Evolutionary conservation across 2,797 vertebrate species (phyloP).

Genomic region (Xiphorhynchus erythropygius): DNA sequence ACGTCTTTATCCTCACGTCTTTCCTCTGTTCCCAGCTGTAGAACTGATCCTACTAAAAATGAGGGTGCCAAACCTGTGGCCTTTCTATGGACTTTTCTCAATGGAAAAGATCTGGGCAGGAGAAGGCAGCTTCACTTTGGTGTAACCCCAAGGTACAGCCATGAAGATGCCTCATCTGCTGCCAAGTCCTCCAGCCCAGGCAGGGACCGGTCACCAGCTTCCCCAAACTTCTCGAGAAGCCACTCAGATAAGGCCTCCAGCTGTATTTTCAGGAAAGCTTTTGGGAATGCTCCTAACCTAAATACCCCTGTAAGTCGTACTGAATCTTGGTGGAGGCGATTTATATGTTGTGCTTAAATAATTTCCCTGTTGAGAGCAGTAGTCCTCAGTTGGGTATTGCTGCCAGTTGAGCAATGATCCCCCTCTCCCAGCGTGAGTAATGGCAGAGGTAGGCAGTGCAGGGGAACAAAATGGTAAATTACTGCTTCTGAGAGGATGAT

Average conservation of each 20-base stretch:
- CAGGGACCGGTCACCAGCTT: accelerated
- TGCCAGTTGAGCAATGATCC: background rate
- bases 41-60: background rate
- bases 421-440: background rate
- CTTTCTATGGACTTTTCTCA: background rate
- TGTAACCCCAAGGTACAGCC: background rate
- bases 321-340: background rate
- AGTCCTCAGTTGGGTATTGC: background rate
- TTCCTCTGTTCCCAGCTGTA: background rate
- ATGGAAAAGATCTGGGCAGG: background rate
- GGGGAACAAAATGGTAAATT: background rate
- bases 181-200: background rate
- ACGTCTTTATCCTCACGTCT: background rate
- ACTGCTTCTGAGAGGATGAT: background rate
- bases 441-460: background rate
- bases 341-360: background rate
- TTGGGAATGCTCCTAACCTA: background rate
- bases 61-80: background rate
- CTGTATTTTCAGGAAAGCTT: background rate
- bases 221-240: background rate
- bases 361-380: background rate
- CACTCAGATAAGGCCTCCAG: background rate
- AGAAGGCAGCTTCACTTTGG: background rate
- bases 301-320: background rate
- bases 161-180: background rate